Evolutionary conservation across 2,888 invertebrate species (phyloP).

Genomic region (Anarsia innoxiella): DNA sequence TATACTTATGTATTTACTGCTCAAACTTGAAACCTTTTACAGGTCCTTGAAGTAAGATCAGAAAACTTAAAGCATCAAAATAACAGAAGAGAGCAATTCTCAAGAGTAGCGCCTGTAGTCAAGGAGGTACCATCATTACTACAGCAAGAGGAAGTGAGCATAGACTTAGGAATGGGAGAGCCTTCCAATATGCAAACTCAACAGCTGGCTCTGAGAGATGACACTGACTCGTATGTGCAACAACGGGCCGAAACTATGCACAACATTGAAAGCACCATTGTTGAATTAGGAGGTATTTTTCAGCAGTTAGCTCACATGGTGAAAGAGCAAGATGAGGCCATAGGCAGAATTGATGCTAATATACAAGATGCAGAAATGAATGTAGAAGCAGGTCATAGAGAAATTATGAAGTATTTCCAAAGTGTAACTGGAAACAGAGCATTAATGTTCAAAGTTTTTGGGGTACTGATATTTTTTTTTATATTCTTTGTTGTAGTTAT

Average conservation of each 20-base stretch:
- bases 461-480: conserved; percentile 98
- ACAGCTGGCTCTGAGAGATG: conserved; percentile 86
- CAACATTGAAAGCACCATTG: conserved; percentile 98
- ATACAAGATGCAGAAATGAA: conserved; percentile 96
- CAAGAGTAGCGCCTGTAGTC: conserved; percentile 59
- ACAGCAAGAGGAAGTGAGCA: conserved; percentile 85
- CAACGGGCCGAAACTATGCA: conserved; percentile 98
- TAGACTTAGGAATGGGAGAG: conserved; percentile 90
- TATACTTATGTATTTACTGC: no score
- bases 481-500: conserved; percentile 98
- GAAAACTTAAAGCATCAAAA: conserved; percentile 98
- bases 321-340: conserved; percentile 98
- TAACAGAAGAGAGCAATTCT: conserved; percentile 91
- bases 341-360: conserved; percentile 97
- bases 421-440: conserved; percentile 97
- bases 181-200: conserved; percentile 64
- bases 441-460: conserved; percentile 99
- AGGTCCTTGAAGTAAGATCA: conserved; percentile 96
- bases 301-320: conserved; percentile 98
- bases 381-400: conserved; percentile 97
- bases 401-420: conserved; percentile 98
- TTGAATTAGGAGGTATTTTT: conserved; percentile 99
- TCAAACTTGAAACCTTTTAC: no score
- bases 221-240: conserved; percentile 92
- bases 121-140: conserved; percentile 61